These are phyloP conservation scores for Epinephelus moara DNA, from an alignment of 2,113 vertebrate genomes.

Conservation along the genomic window DNA sequence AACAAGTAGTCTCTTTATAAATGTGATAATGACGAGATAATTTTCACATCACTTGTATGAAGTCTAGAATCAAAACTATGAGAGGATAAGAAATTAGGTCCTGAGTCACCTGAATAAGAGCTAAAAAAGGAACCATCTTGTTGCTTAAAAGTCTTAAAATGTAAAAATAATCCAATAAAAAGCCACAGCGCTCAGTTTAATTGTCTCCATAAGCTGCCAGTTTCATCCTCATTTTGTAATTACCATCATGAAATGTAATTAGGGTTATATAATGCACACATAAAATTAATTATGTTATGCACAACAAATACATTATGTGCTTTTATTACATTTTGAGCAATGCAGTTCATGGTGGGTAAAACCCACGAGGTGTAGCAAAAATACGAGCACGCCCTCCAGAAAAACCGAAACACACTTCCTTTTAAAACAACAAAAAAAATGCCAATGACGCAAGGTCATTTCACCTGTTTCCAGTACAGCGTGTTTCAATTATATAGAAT, in stretches of 20 bases:
- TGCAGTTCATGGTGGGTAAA: not conserved
- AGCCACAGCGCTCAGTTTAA: not conserved
- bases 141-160: constrained; percentile 8
- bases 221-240: constrained; percentile 5
- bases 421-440: not conserved
- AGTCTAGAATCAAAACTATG: not conserved
- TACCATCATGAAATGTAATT: constrained; percentile 29
- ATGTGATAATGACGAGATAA: not conserved
- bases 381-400: not conserved
- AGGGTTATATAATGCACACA: constrained; percentile 18
- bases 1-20: not conserved
- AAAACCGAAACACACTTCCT: not conserved
- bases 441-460: not conserved
- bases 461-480: not conserved
- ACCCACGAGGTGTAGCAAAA: not conserved
- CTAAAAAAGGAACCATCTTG: constrained; percentile 1
- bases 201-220: constrained; percentile 18
- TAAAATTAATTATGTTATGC: constrained; percentile 7
- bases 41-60: not conserved
- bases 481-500: constrained; percentile 9
- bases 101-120: not conserved
- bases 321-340: constrained; percentile 21
- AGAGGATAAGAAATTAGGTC: not conserved
- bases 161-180: not conserved
- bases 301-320: not conserved